Conservation (phyloP, 2,113 vertebrate genomes). For the Oreochromis spilurus region DNA sequence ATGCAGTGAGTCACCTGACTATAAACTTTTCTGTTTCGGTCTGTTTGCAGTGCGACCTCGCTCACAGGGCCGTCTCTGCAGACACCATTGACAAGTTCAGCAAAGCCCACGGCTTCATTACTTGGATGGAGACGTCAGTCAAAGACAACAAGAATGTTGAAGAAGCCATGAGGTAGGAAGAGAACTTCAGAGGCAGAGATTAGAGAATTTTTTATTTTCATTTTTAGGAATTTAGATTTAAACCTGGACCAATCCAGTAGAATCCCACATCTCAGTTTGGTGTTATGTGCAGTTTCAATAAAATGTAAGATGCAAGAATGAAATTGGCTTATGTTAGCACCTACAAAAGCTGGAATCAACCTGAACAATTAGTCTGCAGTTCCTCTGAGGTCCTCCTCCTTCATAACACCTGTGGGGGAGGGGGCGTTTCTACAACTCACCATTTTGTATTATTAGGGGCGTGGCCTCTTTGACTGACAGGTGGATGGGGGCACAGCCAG, state of each 20-base stretch:
- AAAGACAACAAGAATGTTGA: conserved; percentile 87
- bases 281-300: background rate
- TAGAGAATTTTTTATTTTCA: background rate
- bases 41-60: conserved; percentile 77
- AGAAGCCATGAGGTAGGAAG: conserved; percentile 79
- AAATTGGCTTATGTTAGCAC: background rate
- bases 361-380: rapidly evolving
- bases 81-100: conserved; percentile 82
- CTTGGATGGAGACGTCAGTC: conserved; percentile 86
- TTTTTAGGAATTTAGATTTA: background rate
- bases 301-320: background rate
- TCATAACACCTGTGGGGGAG: background rate
- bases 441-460: background rate
- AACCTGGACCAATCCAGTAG: background rate
- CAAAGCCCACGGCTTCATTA: conserved; percentile 79
- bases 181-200: background rate
- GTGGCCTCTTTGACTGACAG: background rate
- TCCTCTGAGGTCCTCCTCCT: background rate
- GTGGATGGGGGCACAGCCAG: rapidly evolving
- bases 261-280: background rate
- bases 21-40: background rate
- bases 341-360: background rate
- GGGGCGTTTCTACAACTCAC: background rate
- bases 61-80: conserved; percentile 75
- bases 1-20: background rate